Evolutionary conservation across 1,140 invertebrate species (phyloP).

Genomic region (Heliconius congener): DNA sequence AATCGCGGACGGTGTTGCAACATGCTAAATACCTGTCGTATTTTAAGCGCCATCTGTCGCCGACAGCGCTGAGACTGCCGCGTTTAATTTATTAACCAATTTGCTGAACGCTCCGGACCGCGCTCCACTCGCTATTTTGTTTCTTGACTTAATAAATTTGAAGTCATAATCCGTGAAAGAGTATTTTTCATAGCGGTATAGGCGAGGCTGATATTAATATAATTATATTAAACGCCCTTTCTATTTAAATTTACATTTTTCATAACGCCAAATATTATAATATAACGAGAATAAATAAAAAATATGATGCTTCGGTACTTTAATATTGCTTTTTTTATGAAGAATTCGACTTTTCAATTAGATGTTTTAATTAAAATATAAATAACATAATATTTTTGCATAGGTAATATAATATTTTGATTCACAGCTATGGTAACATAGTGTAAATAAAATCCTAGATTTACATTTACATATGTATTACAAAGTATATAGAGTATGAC

Average conservation of each 20-base stretch:
- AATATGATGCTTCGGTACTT: slow-evolving; percentile 10
- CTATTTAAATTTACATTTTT: slow-evolving; percentile 45
- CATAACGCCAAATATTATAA: slow-evolving; percentile 19
- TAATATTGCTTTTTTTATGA: slow-evolving; percentile 15
- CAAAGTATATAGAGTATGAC: background rate
- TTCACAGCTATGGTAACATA: background rate
- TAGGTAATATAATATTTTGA: too few species aligned
- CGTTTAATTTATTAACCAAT: slow-evolving; percentile 81
- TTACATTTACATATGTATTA: background rate
- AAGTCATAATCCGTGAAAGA: slow-evolving; percentile 68
- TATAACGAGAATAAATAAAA: slow-evolving; percentile 7
- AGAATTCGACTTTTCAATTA: slow-evolving; percentile 16
- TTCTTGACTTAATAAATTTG: slow-evolving; percentile 76
- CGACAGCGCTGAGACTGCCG: slow-evolving; percentile 75
- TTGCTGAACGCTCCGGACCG: slow-evolving; percentile 71
- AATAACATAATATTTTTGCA: too few species aligned
- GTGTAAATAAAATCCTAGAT: background rate
- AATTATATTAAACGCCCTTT: slow-evolving; percentile 51
- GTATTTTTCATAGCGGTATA: slow-evolving; percentile 48
- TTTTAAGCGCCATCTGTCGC: slow-evolving; percentile 76
- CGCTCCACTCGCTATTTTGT: slow-evolving; percentile 68
- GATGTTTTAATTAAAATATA: background rate
- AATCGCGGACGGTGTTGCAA: slow-evolving; percentile 74
- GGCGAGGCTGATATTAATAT: slow-evolving; percentile 40
- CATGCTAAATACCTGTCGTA: slow-evolving; percentile 80